Percentiles rank a stretch among this genome's conserved stretches.
Evolutionary conservation across 2,113 vertebrate species (phyloP).

Genomic region (Noctilio leporinus): DNA sequence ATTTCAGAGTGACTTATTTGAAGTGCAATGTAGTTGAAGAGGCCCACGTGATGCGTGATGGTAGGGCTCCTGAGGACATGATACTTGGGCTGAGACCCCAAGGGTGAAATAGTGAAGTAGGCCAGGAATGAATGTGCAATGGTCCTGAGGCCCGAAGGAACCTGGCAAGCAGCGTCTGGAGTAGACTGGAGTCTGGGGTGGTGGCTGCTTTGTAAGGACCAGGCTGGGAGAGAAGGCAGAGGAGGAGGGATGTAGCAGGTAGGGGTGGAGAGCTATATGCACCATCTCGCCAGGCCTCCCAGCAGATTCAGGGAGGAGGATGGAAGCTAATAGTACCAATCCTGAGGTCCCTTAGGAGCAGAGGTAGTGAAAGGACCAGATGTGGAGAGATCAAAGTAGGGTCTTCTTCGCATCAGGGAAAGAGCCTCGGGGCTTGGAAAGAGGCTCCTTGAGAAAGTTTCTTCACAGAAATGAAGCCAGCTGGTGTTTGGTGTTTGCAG

Average conservation of each 20-base stretch:
- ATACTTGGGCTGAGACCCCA: background rate
- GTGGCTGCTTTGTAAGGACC: background rate
- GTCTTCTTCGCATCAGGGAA: background rate
- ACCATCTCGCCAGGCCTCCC: background rate
- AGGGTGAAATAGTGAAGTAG: background rate
- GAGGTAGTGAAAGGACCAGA: background rate
- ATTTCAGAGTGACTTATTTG: background rate
- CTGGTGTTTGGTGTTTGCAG: background rate
- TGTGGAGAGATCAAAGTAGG: background rate
- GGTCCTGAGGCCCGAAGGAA: background rate
- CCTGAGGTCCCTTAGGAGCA: background rate
- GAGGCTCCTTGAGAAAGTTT: background rate
- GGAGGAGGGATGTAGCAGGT: fast-evolving
- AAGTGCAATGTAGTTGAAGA: background rate
- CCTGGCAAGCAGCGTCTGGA: background rate
- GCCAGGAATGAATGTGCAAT: background rate
- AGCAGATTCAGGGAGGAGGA: background rate
- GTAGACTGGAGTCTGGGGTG: background rate
- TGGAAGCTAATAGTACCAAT: background rate
- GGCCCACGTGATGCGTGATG: background rate
- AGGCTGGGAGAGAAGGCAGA: background rate
- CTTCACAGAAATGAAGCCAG: background rate
- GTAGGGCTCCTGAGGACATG: background rate
- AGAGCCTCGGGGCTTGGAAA: background rate
- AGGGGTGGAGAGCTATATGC: background rate